Base-by-base conservation (phyloP, 2,797 vertebrate species). In the Tauraco hartlaubi region DNA sequence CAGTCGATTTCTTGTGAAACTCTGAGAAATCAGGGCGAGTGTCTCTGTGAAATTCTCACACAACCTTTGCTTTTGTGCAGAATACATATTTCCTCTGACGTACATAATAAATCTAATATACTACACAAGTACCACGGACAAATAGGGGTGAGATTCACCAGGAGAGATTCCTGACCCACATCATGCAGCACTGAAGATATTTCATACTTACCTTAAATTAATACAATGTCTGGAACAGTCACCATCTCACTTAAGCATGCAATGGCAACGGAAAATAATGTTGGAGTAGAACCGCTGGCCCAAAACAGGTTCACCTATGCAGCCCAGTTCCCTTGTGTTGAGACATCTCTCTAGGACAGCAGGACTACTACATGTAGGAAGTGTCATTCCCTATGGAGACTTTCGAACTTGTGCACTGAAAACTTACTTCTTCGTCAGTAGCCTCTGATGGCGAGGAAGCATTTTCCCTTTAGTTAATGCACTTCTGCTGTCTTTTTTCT, bases 251-350 rank as follows among this genome's bases (percentile, higher is more conserved):
- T 76, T 67, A 76, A 31, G 15, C 9, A 21, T 64, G 80, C 39
- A 49, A 8, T 48, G 23, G 9, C 23, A 44, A 67, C 41, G 41
- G 35, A 63, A 88, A 87, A 61, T 9, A 13, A 76, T 17, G 7
- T 43, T 15, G 12, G 16, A 85, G 15, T 6, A 85, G 31, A 73
- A 68, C 5, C 3, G 1, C 3, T 61, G 58, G 15, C 14, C 25
- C 5, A 6, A 83, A 56, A 5, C 6, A 85, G 0, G 3, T 68
- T 88, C 2, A 63, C 20, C 11, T 55, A 6, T 0, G 0, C 37
- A 75, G 46, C 1, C 4, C 10, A 29, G 11, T 17, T 76, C 11
- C 31, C 15, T 41, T 46, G 31, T 8, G 5, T 17, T 78, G 29
- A 88, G 31, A 61, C 3, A 75, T 11, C 9, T 9, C 6, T 58